phyloP scores from a whole-genome alignment of 2,113 vertebrate genomes.

The Ammodytes dubius region DNA sequence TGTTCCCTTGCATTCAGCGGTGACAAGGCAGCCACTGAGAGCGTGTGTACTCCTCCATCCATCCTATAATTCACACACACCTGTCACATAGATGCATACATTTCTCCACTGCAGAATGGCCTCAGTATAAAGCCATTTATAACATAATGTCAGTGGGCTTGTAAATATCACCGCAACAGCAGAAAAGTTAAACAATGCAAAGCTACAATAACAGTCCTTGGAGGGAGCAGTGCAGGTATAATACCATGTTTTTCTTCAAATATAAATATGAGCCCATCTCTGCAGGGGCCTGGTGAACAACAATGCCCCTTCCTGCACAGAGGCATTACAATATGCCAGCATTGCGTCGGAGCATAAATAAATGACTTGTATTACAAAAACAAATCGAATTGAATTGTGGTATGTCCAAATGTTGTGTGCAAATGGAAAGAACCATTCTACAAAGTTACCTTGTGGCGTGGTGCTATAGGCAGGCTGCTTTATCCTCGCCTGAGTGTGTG shows the following conservation, averaged over 20 bases:
- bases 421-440: conserved; percentile 4
- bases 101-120: conserved; percentile 51
- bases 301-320: conserved; percentile 26
- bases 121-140: conserved; percentile 37
- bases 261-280: conserved; percentile 31
- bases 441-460: conserved; percentile 37
- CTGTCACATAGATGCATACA: conserved; percentile 57
- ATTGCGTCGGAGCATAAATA: conserved; percentile 18
- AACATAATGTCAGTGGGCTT: conserved; percentile 46
- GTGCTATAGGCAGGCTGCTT: conserved; percentile 15
- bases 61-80: conserved; percentile 63
- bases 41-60: conserved; percentile 29
- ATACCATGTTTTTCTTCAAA: conserved; percentile 40
- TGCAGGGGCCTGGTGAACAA: conserved; percentile 25
- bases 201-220: conserved; percentile 45
- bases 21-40: conserved; percentile 28
- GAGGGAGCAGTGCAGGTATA: neutral
- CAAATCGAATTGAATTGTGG: conserved; percentile 31
- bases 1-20: conserved; percentile 49
- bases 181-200: conserved; percentile 55
- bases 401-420: conserved; percentile 12
- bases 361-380: conserved; percentile 38
- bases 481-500: conserved; percentile 6
- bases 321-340: conserved; percentile 1
- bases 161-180: conserved; percentile 50